phyloP scores from a whole-genome alignment of 2,888 invertebrate genomes.

The Automeris io region DNA sequence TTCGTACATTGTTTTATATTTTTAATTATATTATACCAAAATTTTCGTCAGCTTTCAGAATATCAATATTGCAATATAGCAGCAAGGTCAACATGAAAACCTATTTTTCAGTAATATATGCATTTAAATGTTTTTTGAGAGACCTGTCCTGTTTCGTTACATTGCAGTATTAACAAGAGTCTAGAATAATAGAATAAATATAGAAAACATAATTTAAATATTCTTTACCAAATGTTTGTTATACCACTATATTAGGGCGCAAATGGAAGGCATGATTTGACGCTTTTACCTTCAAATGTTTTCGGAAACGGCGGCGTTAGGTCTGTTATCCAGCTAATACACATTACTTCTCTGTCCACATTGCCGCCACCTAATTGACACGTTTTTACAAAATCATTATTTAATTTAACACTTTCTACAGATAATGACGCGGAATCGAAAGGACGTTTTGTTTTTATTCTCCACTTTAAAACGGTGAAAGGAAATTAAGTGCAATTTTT shows the following conservation, averaged over 20 bases:
- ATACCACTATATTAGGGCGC: constrained; percentile 36
- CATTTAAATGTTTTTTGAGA: no score
- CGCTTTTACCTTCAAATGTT: constrained; percentile 66
- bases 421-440: constrained; percentile 35
- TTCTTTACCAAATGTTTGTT: constrained; percentile 36
- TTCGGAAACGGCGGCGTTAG: constrained; percentile 50
- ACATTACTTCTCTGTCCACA: constrained; percentile 30
- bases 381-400: constrained; percentile 56
- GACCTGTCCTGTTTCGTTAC: no score
- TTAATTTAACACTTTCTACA: constrained; percentile 66
- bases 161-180: no score
- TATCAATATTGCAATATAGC: no score
- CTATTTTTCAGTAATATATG: no score
- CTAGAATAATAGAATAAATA: no score
- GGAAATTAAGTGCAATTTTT: constrained; percentile 30
- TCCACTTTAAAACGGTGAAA: constrained; percentile 34
- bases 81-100: no score
- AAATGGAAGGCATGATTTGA: constrained; percentile 72
- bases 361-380: constrained; percentile 52
- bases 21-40: no score
- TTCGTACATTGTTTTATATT: no score
- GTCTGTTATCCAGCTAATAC: constrained; percentile 49
- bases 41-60: no score
- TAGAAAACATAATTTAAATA: not conserved
- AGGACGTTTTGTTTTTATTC: constrained; percentile 34